Evolutionary conservation across 2,113 vertebrate species (phyloP).

Genomic region (Galbula dea): DNA sequence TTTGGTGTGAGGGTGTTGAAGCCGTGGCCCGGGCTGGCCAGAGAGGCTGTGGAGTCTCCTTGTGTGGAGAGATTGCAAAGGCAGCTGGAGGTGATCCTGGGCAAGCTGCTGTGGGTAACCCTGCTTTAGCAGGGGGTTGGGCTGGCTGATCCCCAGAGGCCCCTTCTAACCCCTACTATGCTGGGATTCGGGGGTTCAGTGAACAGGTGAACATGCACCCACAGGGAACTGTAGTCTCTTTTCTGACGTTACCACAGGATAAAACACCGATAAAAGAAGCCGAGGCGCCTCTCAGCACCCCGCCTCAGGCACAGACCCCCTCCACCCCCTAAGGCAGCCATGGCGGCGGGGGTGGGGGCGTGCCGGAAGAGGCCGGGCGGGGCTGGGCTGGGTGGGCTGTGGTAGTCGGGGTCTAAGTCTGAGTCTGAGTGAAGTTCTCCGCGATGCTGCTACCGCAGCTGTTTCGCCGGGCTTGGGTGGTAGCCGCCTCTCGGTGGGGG

Average conservation of each 20-base stretch:
- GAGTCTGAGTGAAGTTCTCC: too few relatives aligned
- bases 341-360: not conserved
- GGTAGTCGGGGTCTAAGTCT: not conserved
- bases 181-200: too few relatives aligned
- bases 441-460: not conserved
- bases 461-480: not conserved
- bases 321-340: not conserved
- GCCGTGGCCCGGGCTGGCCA: too few relatives aligned
- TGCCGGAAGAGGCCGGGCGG: not conserved
- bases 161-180: too few relatives aligned
- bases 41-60: too few relatives aligned
- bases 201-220: fast-evolving
- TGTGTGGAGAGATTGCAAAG: too few relatives aligned
- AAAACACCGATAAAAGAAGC: fast-evolving
- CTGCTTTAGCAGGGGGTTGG: too few relatives aligned
- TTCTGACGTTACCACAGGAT: fast-evolving
- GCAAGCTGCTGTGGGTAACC: too few relatives aligned
- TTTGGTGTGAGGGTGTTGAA: too few relatives aligned
- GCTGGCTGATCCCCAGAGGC: too few relatives aligned
- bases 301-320: not conserved
- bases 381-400: not conserved
- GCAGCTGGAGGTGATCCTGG: too few relatives aligned
- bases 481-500: not conserved
- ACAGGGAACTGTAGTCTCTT: fast-evolving
- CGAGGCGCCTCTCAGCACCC: too few relatives aligned